A percentile compares a stretch with the other conserved stretches of the same genome.
Conservation (phyloP, 2,888 invertebrate species). For the Terebella lapidaria region DNA sequence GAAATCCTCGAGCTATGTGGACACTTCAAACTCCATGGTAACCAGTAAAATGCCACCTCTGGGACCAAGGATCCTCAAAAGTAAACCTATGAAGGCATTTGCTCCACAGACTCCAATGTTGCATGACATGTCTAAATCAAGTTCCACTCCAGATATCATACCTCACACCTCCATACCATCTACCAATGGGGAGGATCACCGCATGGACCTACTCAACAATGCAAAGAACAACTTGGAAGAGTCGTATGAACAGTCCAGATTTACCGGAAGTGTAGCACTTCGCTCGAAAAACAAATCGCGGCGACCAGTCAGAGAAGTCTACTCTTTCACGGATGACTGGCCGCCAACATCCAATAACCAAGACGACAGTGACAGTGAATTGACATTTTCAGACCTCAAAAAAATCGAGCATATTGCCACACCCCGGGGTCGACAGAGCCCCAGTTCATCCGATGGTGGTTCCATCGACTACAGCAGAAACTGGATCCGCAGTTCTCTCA, state of each 20-base stretch:
- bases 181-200: neutral
- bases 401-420: neutral
- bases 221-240: neutral
- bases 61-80: neutral
- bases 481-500: neutral
- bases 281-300: neutral
- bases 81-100: neutral
- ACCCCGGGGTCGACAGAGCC: neutral
- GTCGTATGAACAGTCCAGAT: neutral
- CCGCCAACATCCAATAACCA: neutral
- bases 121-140: neutral
- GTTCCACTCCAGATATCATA: neutral
- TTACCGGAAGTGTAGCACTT: constrained; percentile 1
- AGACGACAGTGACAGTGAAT: neutral
- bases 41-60: too few relatives aligned
- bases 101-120: neutral
- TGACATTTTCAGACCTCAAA: neutral
- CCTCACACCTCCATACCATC: neutral
- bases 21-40: too few relatives aligned
- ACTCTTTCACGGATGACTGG: neutral
- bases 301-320: neutral
- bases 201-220: neutral
- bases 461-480: neutral
- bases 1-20: neutral
- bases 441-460: too few relatives aligned